phyloP scores from a whole-genome alignment of 1,140 invertebrate species.

The Ericerus pela region DNA sequence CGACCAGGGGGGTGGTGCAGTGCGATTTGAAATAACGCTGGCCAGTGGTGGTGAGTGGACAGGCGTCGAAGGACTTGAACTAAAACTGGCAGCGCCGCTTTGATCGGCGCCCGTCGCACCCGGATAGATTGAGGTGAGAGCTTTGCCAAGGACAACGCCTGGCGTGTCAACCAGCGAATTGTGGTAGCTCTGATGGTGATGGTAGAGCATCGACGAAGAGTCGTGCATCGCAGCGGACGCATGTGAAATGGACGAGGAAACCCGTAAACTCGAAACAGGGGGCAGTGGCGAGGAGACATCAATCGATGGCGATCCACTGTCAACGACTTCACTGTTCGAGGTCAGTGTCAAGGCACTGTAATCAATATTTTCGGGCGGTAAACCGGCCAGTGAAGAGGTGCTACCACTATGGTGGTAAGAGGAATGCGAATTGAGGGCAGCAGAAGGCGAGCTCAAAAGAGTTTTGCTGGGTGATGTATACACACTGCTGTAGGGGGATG shows the following conservation, averaged over 20 bases:
- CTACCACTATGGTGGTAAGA: no score
- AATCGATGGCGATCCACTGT: no score
- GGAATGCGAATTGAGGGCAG: background rate
- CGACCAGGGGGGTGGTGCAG: slow-evolving; percentile 24
- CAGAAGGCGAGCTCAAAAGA: background rate
- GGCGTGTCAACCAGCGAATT: slow-evolving; percentile 29
- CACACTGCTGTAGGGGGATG: background rate
- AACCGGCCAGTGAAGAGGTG: no score
- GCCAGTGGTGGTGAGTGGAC: slow-evolving; percentile 64
- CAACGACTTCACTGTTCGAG: background rate
- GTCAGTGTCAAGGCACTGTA: background rate
- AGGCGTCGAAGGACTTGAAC: slow-evolving; percentile 76
- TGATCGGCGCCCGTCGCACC: no score
- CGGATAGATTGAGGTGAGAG: slow-evolving; percentile 52
- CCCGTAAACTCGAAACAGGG: background rate
- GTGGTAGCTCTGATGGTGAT: slow-evolving; percentile 2
- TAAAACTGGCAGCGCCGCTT: slow-evolving; percentile 80
- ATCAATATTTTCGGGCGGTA: background rate
- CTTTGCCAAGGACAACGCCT: slow-evolving; percentile 60
- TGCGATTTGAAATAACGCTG: slow-evolving; percentile 21
- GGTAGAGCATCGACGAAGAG: background rate
- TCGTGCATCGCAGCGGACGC: background rate
- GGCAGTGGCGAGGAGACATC: background rate
- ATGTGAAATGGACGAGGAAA: background rate
- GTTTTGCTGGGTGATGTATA: background rate